Evolutionary conservation across 2,113 vertebrate species (phyloP).

Genomic region (Nesoenas mayeri): DNA sequence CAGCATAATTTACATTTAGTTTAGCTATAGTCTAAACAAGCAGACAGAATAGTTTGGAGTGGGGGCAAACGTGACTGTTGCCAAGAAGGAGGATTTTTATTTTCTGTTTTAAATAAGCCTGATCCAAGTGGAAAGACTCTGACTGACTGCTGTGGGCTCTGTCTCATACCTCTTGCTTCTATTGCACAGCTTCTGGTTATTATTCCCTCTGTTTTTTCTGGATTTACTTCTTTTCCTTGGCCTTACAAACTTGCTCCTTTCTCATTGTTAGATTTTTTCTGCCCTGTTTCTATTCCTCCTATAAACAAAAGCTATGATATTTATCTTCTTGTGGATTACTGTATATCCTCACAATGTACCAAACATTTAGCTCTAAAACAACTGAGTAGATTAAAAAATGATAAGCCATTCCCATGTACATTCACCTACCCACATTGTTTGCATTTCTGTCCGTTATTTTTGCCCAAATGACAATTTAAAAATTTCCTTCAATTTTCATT

Average conservation of each 20-base stretch:
- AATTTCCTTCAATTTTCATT: neutral
- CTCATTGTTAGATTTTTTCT: neutral
- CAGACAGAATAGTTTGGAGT: neutral
- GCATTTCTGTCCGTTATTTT: neutral
- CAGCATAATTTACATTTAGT: neutral
- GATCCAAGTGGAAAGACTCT: neutral
- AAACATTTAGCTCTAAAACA: neutral
- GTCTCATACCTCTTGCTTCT: neutral
- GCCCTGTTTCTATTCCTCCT: neutral
- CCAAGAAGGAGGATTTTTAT: neutral
- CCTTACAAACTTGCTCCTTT: neutral
- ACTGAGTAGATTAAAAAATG: neutral
- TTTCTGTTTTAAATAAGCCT: neutral
- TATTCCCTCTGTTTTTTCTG: neutral
- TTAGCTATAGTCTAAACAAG: neutral
- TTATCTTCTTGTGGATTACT: neutral
- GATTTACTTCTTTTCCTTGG: neutral
- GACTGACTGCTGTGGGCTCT: neutral
- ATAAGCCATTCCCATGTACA: neutral
- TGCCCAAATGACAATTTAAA: neutral
- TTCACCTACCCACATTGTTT: neutral
- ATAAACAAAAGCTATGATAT: neutral
- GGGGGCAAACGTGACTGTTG: neutral
- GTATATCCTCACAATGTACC: neutral
- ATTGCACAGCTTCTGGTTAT: neutral